Base-by-base conservation (phyloP, 2,888 invertebrate genomes). In the Amphipoea lucens region DNA sequence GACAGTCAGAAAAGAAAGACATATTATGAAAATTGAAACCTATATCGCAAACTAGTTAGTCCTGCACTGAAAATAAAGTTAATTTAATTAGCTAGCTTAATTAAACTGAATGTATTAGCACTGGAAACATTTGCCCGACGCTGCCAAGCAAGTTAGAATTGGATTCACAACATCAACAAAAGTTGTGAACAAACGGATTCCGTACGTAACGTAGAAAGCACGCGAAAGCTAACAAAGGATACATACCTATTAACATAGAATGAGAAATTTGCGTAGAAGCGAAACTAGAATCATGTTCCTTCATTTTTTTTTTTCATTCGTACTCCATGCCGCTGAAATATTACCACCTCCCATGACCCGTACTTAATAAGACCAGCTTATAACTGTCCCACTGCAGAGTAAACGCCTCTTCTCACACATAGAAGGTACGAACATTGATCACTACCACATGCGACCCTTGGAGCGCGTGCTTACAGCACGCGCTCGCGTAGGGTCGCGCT, bases 121-220 rank as follows among this genome's bases (percentile, higher is more conserved):
- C 3, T 29, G 5, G 4, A 42, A 48, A 54, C 29, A 79, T 60
- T 84, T 63, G 17, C 17, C 6, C 40, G 5, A 45, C 4, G n/a
- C 66, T 57, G 17, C n/a, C 9, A 57, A 40, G 42, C 40, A 63
- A 75, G 29, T 76, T 73, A 48, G 29, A 62, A 70, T 70, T 66
- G 20, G 23, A 81, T 81, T 72, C 45, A 45, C 40, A 68, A 76
- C 65, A 72, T 65, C 57, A 76, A 83, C 72, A 68, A 73, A 69
- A 73, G 40, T 71, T 63, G 54, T 69, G 29, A 70, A 62, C 62
- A 14, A 84, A 67, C 72, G 42, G 67, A 40, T 60, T 45, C 51
- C 17, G 42, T 40, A 63, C 17, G 65, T 83, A n/a, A 83, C 60
- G 45, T 65, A n/a, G 83, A 36, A 36, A 57, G n/a, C 85, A 60